Base-by-base conservation (phyloP, 2,113 vertebrate genomes). In the Odocoileus hemionus region DNA sequence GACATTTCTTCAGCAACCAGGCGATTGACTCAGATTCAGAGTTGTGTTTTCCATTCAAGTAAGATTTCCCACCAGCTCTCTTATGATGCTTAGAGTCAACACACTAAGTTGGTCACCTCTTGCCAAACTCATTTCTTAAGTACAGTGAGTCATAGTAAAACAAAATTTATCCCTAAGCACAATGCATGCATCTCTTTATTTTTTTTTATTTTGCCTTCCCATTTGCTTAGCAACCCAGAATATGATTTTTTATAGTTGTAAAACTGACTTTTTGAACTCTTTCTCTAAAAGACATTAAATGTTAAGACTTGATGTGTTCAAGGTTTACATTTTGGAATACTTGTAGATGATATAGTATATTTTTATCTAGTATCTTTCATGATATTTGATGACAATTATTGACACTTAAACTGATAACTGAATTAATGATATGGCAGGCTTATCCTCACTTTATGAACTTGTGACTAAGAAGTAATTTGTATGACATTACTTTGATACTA, bases 381-480 rank as follows among this genome's bases (percentile, higher is more conserved):
- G 30, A 57, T 85, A 26, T 86, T 96, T 90, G 39, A 86, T 36
- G 11, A 58, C 6, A 67, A 87, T 86, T 91, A 90, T 52, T 58
- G 30, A 80, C 84, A 36, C 87, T 89, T 94, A 91, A 14, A n/a
- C 21, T 94, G 36, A 76, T 47, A 88, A 26, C 11, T 7, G 55
- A 92, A 61, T 80, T 85, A 85, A 94, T 47, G 23, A 79, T 55
- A 87, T 91, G 33, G 52, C 43, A 96, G 64, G 39, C 52, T 80
- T 15, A 91, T 61, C 12, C 23, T n/a, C 88, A 61, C 54, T 47
- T 85, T 95, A 43, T 93, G 76, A 86, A 64, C 14, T 33, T 78
- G 17, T 96, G 64, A 94, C 26, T 74, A 76, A 54, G n/a, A 83
- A 91, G n/a, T 90, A 67, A 95, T 94, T 80, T 87, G 26, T 83